Conservation (phyloP, 1,140 invertebrate genomes). For the Pseudomyrmex gracilis region DNA sequence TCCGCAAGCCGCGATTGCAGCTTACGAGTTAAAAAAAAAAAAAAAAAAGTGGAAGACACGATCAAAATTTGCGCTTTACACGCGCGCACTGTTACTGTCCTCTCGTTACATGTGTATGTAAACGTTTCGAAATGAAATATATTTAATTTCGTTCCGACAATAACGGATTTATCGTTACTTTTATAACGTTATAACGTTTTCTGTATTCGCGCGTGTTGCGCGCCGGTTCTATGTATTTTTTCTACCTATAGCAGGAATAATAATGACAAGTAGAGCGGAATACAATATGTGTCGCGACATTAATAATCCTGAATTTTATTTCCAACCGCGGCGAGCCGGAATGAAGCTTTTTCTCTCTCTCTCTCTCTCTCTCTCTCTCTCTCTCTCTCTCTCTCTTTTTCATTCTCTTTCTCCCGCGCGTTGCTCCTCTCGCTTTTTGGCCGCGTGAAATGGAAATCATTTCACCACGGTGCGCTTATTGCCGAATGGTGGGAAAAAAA, state of each 20-base stretch:
- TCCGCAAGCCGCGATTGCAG: neutral
- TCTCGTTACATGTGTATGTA: neutral
- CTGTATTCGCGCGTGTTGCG: neutral
- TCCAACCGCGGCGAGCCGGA: neutral
- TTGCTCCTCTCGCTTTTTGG: conserved; percentile 26
- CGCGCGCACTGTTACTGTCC: neutral
- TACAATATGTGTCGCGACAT: conserved; percentile 20
- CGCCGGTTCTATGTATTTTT: no score
- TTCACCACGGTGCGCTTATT: conserved; percentile 52
- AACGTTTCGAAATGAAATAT: neutral
- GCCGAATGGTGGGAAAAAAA: conserved; percentile 47
- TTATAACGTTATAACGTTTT: neutral
- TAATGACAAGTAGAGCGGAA: conserved; percentile 21
- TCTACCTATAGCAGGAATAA: neutral
- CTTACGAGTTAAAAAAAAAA: neutral
- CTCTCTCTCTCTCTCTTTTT: conserved; percentile 9
- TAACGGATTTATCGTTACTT: neutral
- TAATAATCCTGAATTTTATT: conserved; percentile 60
- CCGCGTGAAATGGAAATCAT: conserved; percentile 65
- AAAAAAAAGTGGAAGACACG: neutral
- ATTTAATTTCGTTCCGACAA: neutral
- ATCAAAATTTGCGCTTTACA: neutral
- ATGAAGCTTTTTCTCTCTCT: conserved; percentile 15
- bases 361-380: neutral
- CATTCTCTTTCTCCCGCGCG: conserved; percentile 1